These are phyloP conservation scores for Drosophila tsacasi DNA, from an alignment of 1,140 invertebrate species.

Conservation along the genomic window DNA sequence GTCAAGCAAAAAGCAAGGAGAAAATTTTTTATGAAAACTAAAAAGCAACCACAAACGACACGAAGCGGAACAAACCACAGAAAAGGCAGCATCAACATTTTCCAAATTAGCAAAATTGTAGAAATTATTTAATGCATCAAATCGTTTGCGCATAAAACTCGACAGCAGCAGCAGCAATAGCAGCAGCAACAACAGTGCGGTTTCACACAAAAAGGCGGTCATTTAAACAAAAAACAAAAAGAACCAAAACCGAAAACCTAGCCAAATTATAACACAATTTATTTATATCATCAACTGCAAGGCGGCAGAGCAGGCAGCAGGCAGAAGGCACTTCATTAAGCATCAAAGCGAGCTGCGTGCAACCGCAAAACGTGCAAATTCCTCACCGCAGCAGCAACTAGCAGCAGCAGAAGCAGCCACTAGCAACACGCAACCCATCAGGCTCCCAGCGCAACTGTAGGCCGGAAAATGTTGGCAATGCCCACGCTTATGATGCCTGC, in stretches of 20 bases:
- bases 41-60: conserved; percentile 53
- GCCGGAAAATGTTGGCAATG: conserved; percentile 81
- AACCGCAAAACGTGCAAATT: conserved; percentile 72
- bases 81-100: conserved; percentile 66
- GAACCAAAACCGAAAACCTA: conserved; percentile 57
- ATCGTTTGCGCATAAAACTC: conserved; percentile 65
- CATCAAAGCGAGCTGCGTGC: conserved; percentile 76
- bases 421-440: conserved; percentile 36
- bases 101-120: conserved; percentile 77
- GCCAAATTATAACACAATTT: conserved; percentile 78
- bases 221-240: conserved; percentile 47
- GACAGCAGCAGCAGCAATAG: conserved; percentile 26
- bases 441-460: conserved; percentile 57
- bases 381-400: conserved; percentile 46
- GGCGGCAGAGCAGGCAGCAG: conserved; percentile 45
- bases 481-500: conserved; percentile 85
- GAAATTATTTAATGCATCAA: conserved; percentile 79
- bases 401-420: conserved; percentile 30
- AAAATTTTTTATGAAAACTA: conserved; percentile 48
- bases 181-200: conserved; percentile 47
- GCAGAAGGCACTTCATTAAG: conserved; percentile 72
- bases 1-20: conserved; percentile 63
- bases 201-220: conserved; percentile 55
- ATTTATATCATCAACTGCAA: conserved; percentile 72
- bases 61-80: conserved; percentile 61